These are phyloP conservation scores for Mystacornis crossleyi DNA, from an alignment of 2,113 vertebrate genomes.

Conservation along the genomic window DNA sequence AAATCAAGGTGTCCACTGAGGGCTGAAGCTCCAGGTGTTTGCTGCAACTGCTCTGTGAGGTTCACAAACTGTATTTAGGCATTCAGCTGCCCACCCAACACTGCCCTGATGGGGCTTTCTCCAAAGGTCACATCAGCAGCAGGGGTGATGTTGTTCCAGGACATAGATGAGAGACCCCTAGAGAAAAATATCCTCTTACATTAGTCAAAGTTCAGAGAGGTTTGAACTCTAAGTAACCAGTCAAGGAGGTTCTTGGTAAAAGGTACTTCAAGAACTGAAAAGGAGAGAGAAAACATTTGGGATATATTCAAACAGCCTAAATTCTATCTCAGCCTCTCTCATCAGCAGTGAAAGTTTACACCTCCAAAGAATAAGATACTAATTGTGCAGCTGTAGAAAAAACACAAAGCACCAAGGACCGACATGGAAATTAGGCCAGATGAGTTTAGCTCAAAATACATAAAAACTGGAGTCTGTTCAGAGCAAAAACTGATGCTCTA, in stretches of 20 bases:
- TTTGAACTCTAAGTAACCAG: neutral
- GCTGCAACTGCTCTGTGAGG: neutral
- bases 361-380: neutral
- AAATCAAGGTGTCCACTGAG: neutral
- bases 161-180: rapidly evolving
- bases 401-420: neutral
- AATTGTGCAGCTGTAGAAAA: constrained; percentile 27
- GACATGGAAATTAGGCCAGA: constrained; percentile 22
- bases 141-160: neutral
- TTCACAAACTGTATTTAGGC: neutral
- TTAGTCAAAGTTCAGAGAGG: neutral
- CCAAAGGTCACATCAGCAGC: neutral
- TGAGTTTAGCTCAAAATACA: constrained; percentile 16
- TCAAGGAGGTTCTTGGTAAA: neutral
- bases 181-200: neutral
- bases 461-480: constrained; percentile 25
- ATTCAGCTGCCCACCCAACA: neutral
- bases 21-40: neutral
- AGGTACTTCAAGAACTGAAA: neutral
- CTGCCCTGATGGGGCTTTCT: neutral
- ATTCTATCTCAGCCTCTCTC: neutral
- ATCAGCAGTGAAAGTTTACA: neutral
- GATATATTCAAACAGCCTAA: neutral
- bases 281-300: neutral
- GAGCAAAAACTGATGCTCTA: neutral